These are phyloP conservation scores for Ursus arctos DNA, from an alignment of 2,113 vertebrate genomes.

Conservation along the genomic window DNA sequence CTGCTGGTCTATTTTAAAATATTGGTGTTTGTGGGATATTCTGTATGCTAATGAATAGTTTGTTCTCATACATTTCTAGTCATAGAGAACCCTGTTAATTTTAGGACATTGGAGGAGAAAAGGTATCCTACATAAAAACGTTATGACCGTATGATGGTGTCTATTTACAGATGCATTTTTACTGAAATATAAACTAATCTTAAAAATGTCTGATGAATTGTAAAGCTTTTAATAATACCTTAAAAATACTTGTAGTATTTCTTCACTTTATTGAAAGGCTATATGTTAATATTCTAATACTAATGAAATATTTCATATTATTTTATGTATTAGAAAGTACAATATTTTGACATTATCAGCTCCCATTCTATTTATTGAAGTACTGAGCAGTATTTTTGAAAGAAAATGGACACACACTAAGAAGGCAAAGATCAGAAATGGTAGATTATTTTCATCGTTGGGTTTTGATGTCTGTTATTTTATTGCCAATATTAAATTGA, in stretches of 20 bases:
- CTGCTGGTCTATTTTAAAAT: slow-evolving; percentile 40
- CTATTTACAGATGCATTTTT: slow-evolving; percentile 30
- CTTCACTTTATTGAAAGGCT: slow-evolving; percentile 15
- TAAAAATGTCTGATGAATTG: not conserved
- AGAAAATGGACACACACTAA: not conserved
- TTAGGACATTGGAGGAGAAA: not conserved
- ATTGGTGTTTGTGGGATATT: not conserved
- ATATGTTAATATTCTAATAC: not conserved
- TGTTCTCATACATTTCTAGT: not conserved
- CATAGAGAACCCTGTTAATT: slow-evolving; percentile 1
- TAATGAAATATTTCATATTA: slow-evolving; percentile 48
- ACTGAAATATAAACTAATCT: not conserved
- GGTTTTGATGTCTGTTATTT: slow-evolving; percentile 60
- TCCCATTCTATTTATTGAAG: slow-evolving; percentile 66
- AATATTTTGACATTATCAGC: not conserved
- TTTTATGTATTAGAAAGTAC: slow-evolving; percentile 46
- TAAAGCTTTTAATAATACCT: slow-evolving; percentile 27
- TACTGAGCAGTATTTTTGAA: slow-evolving; percentile 43
- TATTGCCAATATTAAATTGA: slow-evolving; percentile 70
- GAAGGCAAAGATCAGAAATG: slow-evolving; percentile 64
- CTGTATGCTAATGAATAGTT: not conserved
- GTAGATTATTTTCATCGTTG: slow-evolving; percentile 62
- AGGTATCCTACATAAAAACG: not conserved
- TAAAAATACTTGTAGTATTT: not conserved
- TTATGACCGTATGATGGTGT: not conserved